Base-by-base conservation (phyloP, 1,140 invertebrate genomes). In the Ips typographus region DNA sequence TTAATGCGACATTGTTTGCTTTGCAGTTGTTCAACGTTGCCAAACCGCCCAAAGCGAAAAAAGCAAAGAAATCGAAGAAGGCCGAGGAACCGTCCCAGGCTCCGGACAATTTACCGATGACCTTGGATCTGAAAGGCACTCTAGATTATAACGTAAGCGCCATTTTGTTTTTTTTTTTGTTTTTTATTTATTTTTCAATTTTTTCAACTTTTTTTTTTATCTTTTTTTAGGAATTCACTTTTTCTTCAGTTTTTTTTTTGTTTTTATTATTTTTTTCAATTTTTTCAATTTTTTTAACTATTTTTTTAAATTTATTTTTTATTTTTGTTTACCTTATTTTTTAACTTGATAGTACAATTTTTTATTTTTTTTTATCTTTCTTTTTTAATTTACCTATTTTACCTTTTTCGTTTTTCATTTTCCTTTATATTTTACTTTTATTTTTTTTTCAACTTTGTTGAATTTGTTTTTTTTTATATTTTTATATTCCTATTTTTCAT, bases 1-100 rank as follows among this genome's bases (percentile, higher is more conserved):
- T 22, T 22, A 22, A 22, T 22, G 22, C 22, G 22, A 0, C 22
- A 0, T 22, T 36, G 7, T 5, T 52, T 51, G 7, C 1, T 49
- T 65, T 58, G 49, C 51, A 79, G 82, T 77, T 56, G 77, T 80
- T 71, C 72, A 77, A 52, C 78, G 80, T 51, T 77, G 80, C 70
- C 75, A 78, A 51, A 77, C 79, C 40, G 77, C 77, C 63, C 81
- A 83, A 74, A 81, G 77, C 51, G 78, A 78, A 76, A 82, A 80
- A 72, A 69, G 7, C 68, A 1, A 83, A 79, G 59, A 80, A 72
- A 68, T 22, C 68, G 1, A 83, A 79, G 59, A 81, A 82, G 71
- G 75, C 77, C 49, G 81, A 81, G 72, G 79, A 59, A 57, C 41
- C 64, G 22, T 42, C n/a, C 7, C 7, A 42, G 36, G 37, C 53